A percentile compares a stretch with the other conserved stretches of the same genome.
Evolutionary conservation across 2,113 vertebrate genomes (phyloP).

Genomic region (Campylorhamphus procurvoides): DNA sequence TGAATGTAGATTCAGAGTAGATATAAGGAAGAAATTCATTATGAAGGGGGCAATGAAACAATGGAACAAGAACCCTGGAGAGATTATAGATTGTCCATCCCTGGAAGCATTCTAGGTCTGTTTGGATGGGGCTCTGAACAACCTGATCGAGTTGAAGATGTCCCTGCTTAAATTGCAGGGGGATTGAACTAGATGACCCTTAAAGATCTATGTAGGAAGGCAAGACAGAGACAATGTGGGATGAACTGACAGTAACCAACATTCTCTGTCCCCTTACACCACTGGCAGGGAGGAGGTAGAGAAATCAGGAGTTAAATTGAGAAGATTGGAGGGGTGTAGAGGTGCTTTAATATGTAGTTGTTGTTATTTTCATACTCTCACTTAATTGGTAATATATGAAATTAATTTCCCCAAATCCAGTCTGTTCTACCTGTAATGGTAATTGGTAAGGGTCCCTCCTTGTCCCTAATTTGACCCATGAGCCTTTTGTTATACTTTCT

Average conservation of each 20-base stretch:
- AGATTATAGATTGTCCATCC: neutral
- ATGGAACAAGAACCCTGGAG: neutral
- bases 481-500: neutral
- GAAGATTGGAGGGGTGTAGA: neutral
- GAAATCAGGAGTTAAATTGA: neutral
- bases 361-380: neutral
- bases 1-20: neutral
- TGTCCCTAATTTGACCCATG: neutral
- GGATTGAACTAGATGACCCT: neutral
- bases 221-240: neutral
- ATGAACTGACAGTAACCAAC: neutral
- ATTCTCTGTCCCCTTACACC: neutral
- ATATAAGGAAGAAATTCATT: neutral
- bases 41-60: fast-evolving
- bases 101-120: neutral
- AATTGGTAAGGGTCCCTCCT: neutral
- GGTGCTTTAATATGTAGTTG: neutral
- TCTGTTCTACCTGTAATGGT: neutral
- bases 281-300: neutral
- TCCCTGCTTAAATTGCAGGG: neutral
- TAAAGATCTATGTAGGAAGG: neutral
- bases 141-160: too few relatives aligned
- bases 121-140: neutral
- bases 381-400: neutral
- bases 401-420: neutral